A percentile compares a stretch with the other conserved stretches of the same genome.
phyloP scores from a whole-genome alignment of 2,113 vertebrate species.

The Phoenicopterus ruber region DNA sequence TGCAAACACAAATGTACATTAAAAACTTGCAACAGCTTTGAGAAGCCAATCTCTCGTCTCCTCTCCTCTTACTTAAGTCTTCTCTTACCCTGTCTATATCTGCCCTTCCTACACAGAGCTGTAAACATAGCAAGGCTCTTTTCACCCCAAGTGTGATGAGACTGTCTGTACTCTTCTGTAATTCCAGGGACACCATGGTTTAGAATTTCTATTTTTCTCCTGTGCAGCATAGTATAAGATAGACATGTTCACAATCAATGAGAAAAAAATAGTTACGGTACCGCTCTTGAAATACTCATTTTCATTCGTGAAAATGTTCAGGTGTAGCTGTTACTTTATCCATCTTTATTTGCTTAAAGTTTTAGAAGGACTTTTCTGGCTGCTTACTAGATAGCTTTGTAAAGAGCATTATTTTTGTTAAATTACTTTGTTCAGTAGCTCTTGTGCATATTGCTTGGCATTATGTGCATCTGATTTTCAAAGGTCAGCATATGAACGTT shows the following conservation, averaged over 20 bases:
- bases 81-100: neutral
- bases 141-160: neutral
- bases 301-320: neutral
- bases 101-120: neutral
- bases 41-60: neutral
- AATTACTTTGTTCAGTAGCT: neutral
- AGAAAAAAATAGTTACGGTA: neutral
- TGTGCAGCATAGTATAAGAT: rapidly evolving
- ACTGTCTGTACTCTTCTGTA: neutral
- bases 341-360: neutral
- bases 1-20: neutral
- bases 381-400: neutral
- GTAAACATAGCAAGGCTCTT: neutral
- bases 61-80: neutral
- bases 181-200: neutral
- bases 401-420: neutral
- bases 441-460: neutral
- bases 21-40: neutral
- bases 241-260: neutral
- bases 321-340: neutral
- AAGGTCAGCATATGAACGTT: neutral
- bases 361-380: neutral
- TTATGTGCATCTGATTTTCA: neutral
- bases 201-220: neutral
- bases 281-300: neutral